Conservation (phyloP, 2,797 vertebrate species). For the Protosalanx chinensis region DNA sequence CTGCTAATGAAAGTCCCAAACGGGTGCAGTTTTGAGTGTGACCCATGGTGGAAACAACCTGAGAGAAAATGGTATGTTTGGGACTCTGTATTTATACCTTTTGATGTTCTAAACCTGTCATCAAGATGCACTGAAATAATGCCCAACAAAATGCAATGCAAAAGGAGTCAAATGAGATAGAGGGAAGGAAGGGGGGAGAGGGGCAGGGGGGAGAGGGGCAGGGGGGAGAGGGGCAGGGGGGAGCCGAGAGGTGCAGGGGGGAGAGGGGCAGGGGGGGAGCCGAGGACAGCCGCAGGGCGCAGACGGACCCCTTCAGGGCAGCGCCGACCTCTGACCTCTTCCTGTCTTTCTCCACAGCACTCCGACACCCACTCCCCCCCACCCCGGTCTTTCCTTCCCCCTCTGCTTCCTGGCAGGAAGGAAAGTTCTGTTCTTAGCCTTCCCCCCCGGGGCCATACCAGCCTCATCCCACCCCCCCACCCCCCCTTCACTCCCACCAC, state of each 20-base stretch:
- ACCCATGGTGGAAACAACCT: background rate
- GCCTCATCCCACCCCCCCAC: background rate
- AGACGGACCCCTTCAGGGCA: background rate
- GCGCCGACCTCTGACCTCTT: slow-evolving; percentile 8
- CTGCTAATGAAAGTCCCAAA: background rate
- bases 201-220: background rate
- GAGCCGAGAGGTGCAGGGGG: background rate
- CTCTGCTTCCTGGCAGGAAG: slow-evolving; percentile 10
- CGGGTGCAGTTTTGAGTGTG: background rate
- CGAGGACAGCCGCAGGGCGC: slow-evolving; percentile 10
- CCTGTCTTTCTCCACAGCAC: slow-evolving; percentile 1
- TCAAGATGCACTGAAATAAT: background rate
- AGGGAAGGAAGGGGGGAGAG: background rate
- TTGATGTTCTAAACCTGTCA: no score
- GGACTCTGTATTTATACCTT: background rate
- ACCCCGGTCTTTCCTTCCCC: background rate
- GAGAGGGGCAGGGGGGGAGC: background rate
- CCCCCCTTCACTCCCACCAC: background rate
- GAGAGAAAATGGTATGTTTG: background rate
- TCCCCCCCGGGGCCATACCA: background rate
- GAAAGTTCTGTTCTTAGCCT: slow-evolving; percentile 9
- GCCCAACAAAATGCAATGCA: background rate
- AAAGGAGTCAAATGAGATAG: background rate
- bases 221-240: background rate
- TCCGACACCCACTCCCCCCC: background rate